phyloP scores from a whole-genome alignment of 92 coral and sea anemone species.

The Diadumene lineata region DNA sequence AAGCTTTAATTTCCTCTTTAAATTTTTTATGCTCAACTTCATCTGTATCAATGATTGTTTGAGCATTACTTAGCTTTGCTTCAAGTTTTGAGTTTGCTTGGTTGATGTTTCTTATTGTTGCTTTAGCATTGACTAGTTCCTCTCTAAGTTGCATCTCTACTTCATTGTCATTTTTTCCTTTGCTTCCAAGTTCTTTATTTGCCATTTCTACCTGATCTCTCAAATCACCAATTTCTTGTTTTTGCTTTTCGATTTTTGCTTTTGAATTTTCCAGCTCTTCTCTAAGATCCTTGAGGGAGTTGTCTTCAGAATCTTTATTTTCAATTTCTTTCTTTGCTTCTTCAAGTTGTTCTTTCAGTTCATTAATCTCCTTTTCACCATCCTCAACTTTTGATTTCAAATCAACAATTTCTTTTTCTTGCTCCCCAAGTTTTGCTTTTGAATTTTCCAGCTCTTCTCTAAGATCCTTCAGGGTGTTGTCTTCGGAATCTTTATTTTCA shows the following conservation, averaged over 20 bases:
- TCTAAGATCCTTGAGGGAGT: conserved; percentile 25
- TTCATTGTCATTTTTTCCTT: conserved; percentile 26
- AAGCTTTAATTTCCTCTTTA: conserved; percentile 40
- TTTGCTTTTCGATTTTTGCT: conserved; percentile 36
- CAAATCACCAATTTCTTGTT: conserved; percentile 41
- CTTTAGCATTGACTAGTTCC: conserved; percentile 44
- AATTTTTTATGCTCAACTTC: conserved; percentile 48
- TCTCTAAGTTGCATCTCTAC: conserved; percentile 40
- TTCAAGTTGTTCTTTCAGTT: conserved; percentile 25
- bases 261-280: conserved; percentile 29
- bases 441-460: background rate
- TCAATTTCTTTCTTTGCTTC: conserved; percentile 38
- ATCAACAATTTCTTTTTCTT: conserved; percentile 39
- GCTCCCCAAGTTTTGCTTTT: conserved; percentile 31
- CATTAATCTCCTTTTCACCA: conserved; percentile 31
- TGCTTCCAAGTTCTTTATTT: conserved; percentile 32
- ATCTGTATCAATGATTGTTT: conserved; percentile 49
- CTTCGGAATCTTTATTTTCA: conserved; percentile 16
- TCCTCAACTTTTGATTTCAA: conserved; percentile 41
- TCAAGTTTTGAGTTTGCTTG: conserved; percentile 74
- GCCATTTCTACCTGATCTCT: conserved; percentile 53
- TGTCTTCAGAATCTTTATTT: conserved; percentile 31
- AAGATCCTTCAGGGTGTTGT: background rate
- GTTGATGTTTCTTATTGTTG: conserved; percentile 38
- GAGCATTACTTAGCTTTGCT: conserved; percentile 66